These are phyloP conservation scores for Zaprionus inermis DNA, from an alignment of 1,140 invertebrate species.

Conservation along the genomic window DNA sequence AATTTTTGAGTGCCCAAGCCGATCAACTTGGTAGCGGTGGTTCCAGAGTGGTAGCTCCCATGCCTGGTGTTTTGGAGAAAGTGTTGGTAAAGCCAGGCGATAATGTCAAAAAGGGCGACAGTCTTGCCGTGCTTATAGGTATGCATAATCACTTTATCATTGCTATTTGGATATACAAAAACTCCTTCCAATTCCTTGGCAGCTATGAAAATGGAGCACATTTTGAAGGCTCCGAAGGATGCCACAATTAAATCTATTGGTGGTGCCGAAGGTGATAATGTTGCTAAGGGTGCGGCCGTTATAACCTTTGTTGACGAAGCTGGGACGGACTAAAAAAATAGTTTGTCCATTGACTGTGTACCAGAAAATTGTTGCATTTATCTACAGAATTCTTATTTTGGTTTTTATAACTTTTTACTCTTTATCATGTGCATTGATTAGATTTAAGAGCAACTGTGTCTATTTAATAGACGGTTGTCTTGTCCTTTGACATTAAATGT, in stretches of 20 bases:
- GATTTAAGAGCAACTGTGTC: conserved; percentile 57
- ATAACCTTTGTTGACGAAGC: conserved; percentile 85
- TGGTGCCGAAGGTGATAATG: conserved; percentile 91
- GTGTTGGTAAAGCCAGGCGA: conserved; percentile 92
- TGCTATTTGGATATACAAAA: neutral
- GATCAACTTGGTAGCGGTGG: conserved; percentile 71
- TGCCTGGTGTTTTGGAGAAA: conserved; percentile 98
- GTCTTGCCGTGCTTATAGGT: conserved; percentile 91
- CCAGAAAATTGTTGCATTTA: conserved; percentile 70
- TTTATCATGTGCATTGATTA: conserved; percentile 70
- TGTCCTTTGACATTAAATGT: conserved; percentile 49
- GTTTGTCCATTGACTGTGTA: conserved; percentile 14
- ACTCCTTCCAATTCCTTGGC: neutral
- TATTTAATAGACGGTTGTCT: conserved; percentile 60
- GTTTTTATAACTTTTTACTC: conserved; percentile 31
- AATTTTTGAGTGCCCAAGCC: conserved; percentile 83
- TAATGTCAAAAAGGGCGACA: conserved; percentile 90
- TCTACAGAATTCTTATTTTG: conserved; percentile 36
- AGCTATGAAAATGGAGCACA: conserved; percentile 99
- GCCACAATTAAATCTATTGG: conserved; percentile 91
- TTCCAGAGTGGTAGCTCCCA: conserved; percentile 88
- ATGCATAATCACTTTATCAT: neutral
- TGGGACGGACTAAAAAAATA: conserved; percentile 23
- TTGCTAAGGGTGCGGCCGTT: conserved; percentile 89
- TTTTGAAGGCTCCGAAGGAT: conserved; percentile 91